phyloP scores from a whole-genome alignment of 2,113 vertebrate species.

The Microcebus lehilahytsara region DNA sequence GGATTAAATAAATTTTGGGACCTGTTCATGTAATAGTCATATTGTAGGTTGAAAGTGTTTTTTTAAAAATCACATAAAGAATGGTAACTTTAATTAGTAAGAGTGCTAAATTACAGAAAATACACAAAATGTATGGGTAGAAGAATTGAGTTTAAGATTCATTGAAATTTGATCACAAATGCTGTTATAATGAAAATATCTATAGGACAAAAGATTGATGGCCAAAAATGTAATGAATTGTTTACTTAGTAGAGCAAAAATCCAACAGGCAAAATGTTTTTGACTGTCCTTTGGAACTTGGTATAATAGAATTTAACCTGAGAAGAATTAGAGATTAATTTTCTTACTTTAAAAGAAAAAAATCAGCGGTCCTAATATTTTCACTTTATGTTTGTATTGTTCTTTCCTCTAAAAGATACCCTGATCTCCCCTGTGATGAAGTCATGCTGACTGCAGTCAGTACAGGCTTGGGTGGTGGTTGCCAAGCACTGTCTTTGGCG shows the following conservation, averaged over 20 bases:
- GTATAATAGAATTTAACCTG: not conserved
- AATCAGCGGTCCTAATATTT: not conserved
- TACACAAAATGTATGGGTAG: not conserved
- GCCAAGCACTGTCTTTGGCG: not conserved
- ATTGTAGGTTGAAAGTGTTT: conserved; percentile 1
- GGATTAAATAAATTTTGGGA: conserved; percentile 31
- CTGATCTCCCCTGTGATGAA: not conserved
- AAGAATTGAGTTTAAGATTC: conserved; percentile 33
- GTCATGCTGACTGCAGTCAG: not conserved
- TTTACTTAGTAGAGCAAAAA: conserved; percentile 31
- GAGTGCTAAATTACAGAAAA: conserved; percentile 34
- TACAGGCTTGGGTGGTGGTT: not conserved
- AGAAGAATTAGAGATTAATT: not conserved
- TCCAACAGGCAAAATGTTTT: conserved; percentile 16
- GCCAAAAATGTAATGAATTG: not conserved
- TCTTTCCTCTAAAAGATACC: not conserved
- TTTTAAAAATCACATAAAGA: conserved; percentile 14
- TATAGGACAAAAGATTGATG: not conserved
- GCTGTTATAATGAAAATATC: conserved; percentile 32
- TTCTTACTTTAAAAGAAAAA: conserved; percentile 22
- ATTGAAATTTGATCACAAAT: conserved; percentile 43
- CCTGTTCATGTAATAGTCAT: not conserved
- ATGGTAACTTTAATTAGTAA: conserved; percentile 39
- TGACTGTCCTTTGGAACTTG: not conserved
- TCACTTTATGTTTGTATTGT: not conserved